These are phyloP conservation scores for Calephelis perditalis DNA, from an alignment of 2,888 invertebrate species.

Conservation along the genomic window DNA sequence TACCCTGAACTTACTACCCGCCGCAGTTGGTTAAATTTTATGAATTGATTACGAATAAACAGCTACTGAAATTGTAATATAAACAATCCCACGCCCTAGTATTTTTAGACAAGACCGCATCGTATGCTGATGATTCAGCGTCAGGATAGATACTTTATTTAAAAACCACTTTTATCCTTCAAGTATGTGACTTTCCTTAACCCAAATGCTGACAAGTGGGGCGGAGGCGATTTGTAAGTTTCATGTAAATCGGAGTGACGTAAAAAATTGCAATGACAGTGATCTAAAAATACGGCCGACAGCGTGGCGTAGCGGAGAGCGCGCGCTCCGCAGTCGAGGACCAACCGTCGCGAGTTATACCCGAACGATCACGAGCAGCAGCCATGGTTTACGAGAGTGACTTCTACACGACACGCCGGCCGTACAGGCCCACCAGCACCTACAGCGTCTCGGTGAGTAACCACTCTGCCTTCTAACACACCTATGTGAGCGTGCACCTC, in stretches of 20 bases:
- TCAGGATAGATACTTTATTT: conserved; percentile 30
- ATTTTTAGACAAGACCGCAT: conserved; percentile 19
- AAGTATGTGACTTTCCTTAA: conserved; percentile 57
- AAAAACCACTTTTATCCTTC: conserved; percentile 38
- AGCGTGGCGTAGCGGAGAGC: conserved; percentile 45
- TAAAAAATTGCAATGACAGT: conserved; percentile 75
- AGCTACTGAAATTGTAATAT: background rate
- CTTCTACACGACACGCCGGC: conserved; percentile 93
- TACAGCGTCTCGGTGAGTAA: conserved; percentile 86
- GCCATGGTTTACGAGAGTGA: conserved; percentile 96
- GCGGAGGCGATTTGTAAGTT: conserved; percentile 47
- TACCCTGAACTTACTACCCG: too few relatives aligned
- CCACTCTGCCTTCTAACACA: conserved; percentile 46
- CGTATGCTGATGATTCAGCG: conserved; percentile 26
- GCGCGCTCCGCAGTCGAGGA: conserved; percentile 64
- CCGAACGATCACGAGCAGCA: conserved; percentile 65
- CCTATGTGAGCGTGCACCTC: conserved; percentile 54
- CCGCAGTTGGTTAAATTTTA: background rate
- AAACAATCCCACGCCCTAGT: conserved; percentile 3
- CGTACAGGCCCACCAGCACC: conserved; percentile 86
- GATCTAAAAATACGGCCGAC: conserved; percentile 68
- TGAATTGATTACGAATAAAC: too few relatives aligned
- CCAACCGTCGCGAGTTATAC: conserved; percentile 69
- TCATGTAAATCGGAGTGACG: conserved; percentile 57
- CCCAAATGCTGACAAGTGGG: conserved; percentile 54